phyloP scores from a whole-genome alignment of 2,113 vertebrate species.

The Numenius arquata region DNA sequence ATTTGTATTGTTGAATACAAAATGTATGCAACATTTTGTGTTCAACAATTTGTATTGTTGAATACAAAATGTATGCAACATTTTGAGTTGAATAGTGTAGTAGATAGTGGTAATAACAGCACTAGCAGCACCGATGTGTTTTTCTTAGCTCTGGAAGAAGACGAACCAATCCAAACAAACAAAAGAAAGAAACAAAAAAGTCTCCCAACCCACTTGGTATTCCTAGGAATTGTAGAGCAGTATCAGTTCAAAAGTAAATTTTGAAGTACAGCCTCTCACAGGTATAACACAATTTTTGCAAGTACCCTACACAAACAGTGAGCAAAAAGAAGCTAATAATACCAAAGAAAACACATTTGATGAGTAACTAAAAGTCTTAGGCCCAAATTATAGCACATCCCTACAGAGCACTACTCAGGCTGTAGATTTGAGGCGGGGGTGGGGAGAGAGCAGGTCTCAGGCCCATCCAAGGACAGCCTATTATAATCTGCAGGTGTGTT shows the following conservation, averaged over 20 bases:
- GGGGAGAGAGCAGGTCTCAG: not conserved
- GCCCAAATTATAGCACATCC: not conserved
- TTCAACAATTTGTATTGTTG: no score
- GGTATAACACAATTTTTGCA: not conserved
- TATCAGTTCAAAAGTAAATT: not conserved
- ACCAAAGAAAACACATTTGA: not conserved
- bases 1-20: no score
- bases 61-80: no score
- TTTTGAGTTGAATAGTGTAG: not conserved
- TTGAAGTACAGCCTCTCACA: fast-evolving
- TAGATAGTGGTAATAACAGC: not conserved
- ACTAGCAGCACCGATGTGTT: not conserved
- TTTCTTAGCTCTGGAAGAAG: not conserved
- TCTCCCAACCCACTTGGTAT: not conserved
- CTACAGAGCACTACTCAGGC: no score
- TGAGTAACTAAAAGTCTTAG: not conserved
- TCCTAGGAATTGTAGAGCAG: not conserved
- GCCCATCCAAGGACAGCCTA: not conserved
- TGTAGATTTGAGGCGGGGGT: not conserved
- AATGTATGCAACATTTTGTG: not conserved
- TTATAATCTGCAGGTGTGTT: not conserved
- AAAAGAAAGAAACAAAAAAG: not conserved
- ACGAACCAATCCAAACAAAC: not conserved
- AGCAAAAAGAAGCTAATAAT: not conserved
- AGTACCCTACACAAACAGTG: fast-evolving